Evolutionary conservation across 2,888 invertebrate species (phyloP), one percentile per base, ranked within the genome.

Genomic region (Micoletzkya japonica): DNA sequence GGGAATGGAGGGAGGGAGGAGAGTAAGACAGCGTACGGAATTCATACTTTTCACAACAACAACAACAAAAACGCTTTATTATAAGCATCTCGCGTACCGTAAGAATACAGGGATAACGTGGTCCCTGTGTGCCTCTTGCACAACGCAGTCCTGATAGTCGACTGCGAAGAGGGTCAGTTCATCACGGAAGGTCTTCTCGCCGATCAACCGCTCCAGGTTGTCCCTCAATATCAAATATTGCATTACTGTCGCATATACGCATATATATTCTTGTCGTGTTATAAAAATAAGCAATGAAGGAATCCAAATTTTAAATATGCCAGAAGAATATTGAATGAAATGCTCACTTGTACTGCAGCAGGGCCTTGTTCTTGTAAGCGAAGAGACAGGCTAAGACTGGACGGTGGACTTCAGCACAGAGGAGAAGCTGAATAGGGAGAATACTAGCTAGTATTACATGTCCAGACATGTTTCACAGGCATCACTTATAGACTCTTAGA

Each of bases 161-260:
- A 95, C 89, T 85, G 91, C 91, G 85, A 96, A 94, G 58, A 90
- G 88, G 0, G 91, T 90, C 2, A 97, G 86, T 86, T 94, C 93
- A 81, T 91, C 91, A 87, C 92, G 93, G 78, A 96, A 91, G 76
- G 91, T 92, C 79, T 92, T 92, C 76, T 95, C 93, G 82, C 94
- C 92, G 4, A 95, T 89, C 66, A 96, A 88, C 73, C 91, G 90
- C 77, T 91, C 90, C 61, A 97, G 87, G 81, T 93, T 90, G 52
- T 90, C 91, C 85, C 92, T 88, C 37, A 24, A 28, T 66, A 64
- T 1, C 10, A 10, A 50, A 3, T 36, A 20, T 36, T 37, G 36
- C 37, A 68, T 34, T n/a, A 69, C 28, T 32, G 32, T 37, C 44
- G 10, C 44, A 44, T 44, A 14, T 44, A 14, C 44, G 10, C 44